Base-by-base conservation (phyloP, 2,797 vertebrate genomes). In the Xenentodon cancila region DNA sequence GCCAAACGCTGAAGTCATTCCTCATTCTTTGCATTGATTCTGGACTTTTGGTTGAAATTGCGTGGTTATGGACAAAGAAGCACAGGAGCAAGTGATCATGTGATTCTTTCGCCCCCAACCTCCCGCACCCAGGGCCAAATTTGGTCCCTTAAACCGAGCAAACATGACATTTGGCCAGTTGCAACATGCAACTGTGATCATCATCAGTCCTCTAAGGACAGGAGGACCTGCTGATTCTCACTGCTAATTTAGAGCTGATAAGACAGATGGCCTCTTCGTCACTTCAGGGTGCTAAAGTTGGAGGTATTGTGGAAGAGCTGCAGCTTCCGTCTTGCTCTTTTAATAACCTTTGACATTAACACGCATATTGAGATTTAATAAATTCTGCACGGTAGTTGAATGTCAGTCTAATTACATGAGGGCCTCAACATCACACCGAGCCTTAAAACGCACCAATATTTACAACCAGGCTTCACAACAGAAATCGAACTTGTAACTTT, bases 261-360 rank as follows among this genome's bases (percentile, higher is more conserved):
- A 70, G 84, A 84, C 79, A 84, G 73, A 77, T 58, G 19, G 68
- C 71, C 75, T 81, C 67, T 70, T 60, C 76, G 66, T 83, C 85
- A 84, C 89, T 83, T 86, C 80, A 45, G 79, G 86, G 82, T 84
- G 87, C 77, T 77, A 87, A 87, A 77, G 57, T 67, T 79, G 51
- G 49, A 83, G 60, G 71, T 78, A 80, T 70, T 20, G 40, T 30
- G 53, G 5, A 68, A 21, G 48, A 55, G 73, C 62, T 72, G 73
- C 67, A 59, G 74, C 59, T 59, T 59, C 50, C 11, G 32, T 51
- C 54, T 53, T 87, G 85, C 81, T 82, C 84, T 85, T 84, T 84
- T 61, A 60, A 51, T 62, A 84, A 89, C 86, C 88, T 90, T 84
- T 89, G 75, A 69, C 68, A 87, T 91, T 84, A 79, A 80, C 64